Evolutionary conservation across 35 echinoderm and acorn worm genomes (phyloP), one percentile per base, ranked within the genome.

Genomic region (Lytechinus pictus): DNA sequence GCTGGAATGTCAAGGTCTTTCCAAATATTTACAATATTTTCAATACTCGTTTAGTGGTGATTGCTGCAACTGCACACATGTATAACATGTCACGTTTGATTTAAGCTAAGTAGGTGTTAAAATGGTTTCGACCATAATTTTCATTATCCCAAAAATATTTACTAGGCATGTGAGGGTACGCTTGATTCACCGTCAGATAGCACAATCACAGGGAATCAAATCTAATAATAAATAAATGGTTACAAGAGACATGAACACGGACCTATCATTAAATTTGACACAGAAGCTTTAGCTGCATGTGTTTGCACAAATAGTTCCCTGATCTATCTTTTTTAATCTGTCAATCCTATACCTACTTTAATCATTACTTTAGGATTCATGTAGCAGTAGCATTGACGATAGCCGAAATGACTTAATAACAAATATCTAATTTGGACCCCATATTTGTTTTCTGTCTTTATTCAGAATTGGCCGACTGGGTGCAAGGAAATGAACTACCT

Each of bases 401-500:
- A 24, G 66, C 66, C 66, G 21, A 79, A 19, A 79, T 79, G 66
- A 7, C 8, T 79, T 6, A 79, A 24, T 7, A 24, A 79, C n/a
- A 24, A 79, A 24, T 24, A 79, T 24, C 66, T 79, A 24, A 79
- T 79, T 79, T 24, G 19, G n/a, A 19, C 7, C 66, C 21, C 66
- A 79, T 27, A 79, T 79, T 19, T 58, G 19, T 71, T 79, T 14
- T 79, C 19, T 79, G 16, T 79, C 66, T 24, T 24, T 79, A 44
- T 90, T 14, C 27, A 90, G 88, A 90, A 12, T 12, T 90, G 24
- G 88, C 92, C 4, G 92, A 93, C 28, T 93, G 92, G 92, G 92
- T 93, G 52, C 92, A 93, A 27, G 92, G 92, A 54, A 27, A 93
- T 10, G 92, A 93, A 28, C 55, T 57, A 9, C 92, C 92, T 53